Percentiles rank a stretch among this genome's conserved stretches.
Evolutionary conservation across 2,797 vertebrate species (phyloP).

Genomic region (Pangasius sanitwongsei): DNA sequence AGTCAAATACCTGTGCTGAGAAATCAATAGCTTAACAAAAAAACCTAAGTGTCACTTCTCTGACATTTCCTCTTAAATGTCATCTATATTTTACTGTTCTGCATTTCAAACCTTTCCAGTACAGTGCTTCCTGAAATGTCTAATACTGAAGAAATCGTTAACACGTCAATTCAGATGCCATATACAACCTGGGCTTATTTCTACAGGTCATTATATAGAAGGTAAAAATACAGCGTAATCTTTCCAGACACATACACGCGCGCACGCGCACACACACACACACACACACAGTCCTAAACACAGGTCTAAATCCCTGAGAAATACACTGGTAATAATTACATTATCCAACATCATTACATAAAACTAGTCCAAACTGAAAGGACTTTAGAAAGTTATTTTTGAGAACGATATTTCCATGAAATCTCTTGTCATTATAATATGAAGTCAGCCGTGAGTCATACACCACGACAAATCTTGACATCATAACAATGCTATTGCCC

Average conservation of each 20-base stretch:
- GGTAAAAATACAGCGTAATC: not conserved
- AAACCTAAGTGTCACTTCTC: not conserved
- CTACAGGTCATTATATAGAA: too few relatives aligned
- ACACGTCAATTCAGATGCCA: not conserved
- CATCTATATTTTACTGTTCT: not conserved
- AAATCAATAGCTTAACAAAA: not conserved
- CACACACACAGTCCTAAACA: not conserved
- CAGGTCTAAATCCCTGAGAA: not conserved
- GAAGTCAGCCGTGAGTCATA: not conserved
- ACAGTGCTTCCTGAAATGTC: not conserved
- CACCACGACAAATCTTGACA: not conserved
- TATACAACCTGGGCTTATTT: not conserved
- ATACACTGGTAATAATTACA: not conserved
- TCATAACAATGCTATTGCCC: not conserved
- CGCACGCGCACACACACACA: not conserved
- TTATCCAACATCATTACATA: not conserved
- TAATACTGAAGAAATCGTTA: not conserved
- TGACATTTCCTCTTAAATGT: not conserved
- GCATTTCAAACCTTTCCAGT: not conserved
- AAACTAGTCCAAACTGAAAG: not conserved
- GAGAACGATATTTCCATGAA: not conserved
- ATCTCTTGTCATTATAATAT: not conserved
- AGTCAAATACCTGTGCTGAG: not conserved
- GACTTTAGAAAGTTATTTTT: not conserved
- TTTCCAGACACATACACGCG: not conserved